Evolutionary conservation across 2,113 vertebrate genomes (phyloP).

Genomic region (Trematomus loennbergii): DNA sequence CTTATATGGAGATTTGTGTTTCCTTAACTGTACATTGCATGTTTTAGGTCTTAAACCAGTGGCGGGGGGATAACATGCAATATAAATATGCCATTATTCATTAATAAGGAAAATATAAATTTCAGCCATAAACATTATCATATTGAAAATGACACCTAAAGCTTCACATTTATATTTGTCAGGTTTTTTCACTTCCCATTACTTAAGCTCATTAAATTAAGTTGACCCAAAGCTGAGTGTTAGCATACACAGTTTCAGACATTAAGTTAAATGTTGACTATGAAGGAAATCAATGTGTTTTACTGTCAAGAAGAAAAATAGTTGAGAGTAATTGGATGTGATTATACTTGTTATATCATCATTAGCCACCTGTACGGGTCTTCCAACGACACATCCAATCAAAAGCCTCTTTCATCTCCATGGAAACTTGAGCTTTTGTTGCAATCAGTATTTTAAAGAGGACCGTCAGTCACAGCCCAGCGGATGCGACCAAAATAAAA

Average conservation of each 20-base stretch:
- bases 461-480: slow-evolving; percentile 25
- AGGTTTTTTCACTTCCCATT: neutral
- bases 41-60: neutral
- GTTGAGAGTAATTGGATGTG: slow-evolving; percentile 67
- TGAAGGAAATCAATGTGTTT: slow-evolving; percentile 36
- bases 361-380: slow-evolving; percentile 71
- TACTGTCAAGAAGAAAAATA: slow-evolving; percentile 49
- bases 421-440: slow-evolving; percentile 67
- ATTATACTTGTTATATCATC: slow-evolving; percentile 67
- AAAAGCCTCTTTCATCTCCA: slow-evolving; percentile 57
- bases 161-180: neutral
- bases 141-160: neutral
- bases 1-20: neutral
- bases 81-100: neutral
- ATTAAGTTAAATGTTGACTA: slow-evolving; percentile 35
- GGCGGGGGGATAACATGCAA: neutral
- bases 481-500: slow-evolving; percentile 37
- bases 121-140: neutral
- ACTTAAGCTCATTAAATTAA: neutral
- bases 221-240: neutral
- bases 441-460: slow-evolving; percentile 60
- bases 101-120: slow-evolving; percentile 13
- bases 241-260: slow-evolving; percentile 23
- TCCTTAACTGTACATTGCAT: neutral
- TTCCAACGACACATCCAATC: slow-evolving; percentile 57